A percentile compares a stretch with the other conserved stretches of the same genome.
These are phyloP conservation scores for Hirtodrosophila duncani DNA, from an alignment of 2,888 invertebrate species.

Conservation along the genomic window DNA sequence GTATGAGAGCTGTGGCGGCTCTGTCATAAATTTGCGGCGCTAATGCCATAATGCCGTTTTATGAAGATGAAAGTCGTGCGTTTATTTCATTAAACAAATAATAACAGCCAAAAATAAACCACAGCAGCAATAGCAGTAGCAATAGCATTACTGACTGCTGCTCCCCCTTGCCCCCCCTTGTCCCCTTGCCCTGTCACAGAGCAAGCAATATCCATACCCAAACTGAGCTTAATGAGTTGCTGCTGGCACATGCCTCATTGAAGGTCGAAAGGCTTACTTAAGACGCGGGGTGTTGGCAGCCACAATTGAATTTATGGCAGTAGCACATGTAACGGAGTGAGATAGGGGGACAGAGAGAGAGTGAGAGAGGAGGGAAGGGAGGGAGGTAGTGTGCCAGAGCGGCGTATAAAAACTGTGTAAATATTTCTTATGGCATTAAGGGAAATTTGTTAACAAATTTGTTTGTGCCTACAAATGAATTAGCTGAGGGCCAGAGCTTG, in stretches of 20 bases:
- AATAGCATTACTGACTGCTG: not conserved
- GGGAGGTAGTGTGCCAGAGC: not conserved
- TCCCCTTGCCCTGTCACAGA: not conserved
- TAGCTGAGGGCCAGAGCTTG: conserved; percentile 42
- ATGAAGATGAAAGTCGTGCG: conserved; percentile 74
- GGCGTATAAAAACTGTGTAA: conserved; percentile 40
- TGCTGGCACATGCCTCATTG: conserved; percentile 66
- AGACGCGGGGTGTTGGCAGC: too few species aligned
- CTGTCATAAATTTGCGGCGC: conserved; percentile 64
- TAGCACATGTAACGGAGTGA: conserved; percentile 43
- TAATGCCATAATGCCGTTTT: conserved; percentile 72
- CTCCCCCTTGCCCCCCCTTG: not conserved
- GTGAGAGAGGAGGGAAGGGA: not conserved
- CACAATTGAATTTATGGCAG: conserved; percentile 67
- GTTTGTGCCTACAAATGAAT: conserved; percentile 71
- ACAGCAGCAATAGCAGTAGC: conserved; percentile 34
- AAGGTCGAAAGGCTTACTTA: conserved; percentile 70
- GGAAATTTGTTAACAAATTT: conserved; percentile 73
- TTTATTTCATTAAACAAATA: conserved; percentile 74
- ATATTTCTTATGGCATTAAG: conserved; percentile 65
- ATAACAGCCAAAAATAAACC: conserved; percentile 68
- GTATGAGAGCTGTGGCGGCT: conserved; percentile 21
- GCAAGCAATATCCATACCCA: conserved; percentile 8
- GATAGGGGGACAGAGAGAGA: not conserved
- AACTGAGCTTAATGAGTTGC: conserved; percentile 60